Base-by-base conservation (phyloP, 2,888 invertebrate genomes). In the Drosophila neotestacea region DNA sequence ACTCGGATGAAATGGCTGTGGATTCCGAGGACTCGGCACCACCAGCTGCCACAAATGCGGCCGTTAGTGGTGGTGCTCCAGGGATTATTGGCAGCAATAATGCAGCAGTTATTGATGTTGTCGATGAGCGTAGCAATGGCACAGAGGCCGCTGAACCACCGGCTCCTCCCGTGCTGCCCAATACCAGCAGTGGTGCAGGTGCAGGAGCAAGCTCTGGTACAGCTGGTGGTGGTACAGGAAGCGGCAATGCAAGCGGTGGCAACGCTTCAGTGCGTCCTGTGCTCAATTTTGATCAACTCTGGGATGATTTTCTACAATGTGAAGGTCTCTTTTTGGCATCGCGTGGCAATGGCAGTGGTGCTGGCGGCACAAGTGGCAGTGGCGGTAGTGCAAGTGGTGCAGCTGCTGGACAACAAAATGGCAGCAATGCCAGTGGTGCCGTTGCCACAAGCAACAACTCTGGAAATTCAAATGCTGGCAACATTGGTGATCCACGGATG, bases 1-100 rank as follows among this genome's bases (percentile, higher is more conserved):
- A 90, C 52, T 81, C 89, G 10, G 90, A 90, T 52, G 90, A 90
- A 13, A 79, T 90, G 79, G 79, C 90, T n/a, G 75, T 85, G 4
- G 89, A 90, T 13, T 77, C 82, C 1, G 90, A 88, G 56, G 88
- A 88, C 16, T 68, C 79, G 11, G 47, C 60, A 3, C 56, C 78
- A 9, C 36, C 41, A 34, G 56, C 34, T 6, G 28, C 50, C 32
- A 50, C 44, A 4, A 51, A 65, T 3, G 74, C 68, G 9, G 66
- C 42, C 7, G 54, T 69, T 0, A 61, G 63, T 22, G 71, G 56
- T 42, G 60, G 44, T 6, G 72, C 66, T 0, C 50, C 73, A 0
- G 60, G 70, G n/a, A 48, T 66, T 7, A 32, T 27, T 28, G 30
- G 42, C 22, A 51, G 52, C 28, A 52, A 54, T 10, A 64, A 68